These are phyloP conservation scores for Callipepla californica DNA, from an alignment of 2,113 vertebrate genomes.

Conservation along the genomic window DNA sequence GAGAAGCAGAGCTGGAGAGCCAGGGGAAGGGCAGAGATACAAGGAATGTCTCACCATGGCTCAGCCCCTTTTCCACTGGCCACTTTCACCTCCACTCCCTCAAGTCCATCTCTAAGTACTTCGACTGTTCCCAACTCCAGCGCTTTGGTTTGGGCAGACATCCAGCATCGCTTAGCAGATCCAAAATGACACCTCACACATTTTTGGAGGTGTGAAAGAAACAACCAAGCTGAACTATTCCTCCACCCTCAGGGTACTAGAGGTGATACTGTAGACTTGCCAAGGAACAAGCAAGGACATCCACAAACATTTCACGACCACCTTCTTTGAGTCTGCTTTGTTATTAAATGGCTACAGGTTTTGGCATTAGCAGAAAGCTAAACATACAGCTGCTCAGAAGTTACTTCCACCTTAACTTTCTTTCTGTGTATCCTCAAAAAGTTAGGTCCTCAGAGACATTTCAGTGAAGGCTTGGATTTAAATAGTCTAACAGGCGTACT, in stretches of 20 bases:
- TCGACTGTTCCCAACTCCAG: conserved; percentile 35
- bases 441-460: not conserved
- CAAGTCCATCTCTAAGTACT: conserved; percentile 26
- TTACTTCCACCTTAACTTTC: not conserved
- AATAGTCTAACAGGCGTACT: not conserved
- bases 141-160: conserved; percentile 40
- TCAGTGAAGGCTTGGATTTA: not conserved
- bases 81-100: not conserved
- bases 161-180: conserved; percentile 58
- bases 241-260: not conserved
- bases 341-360: conserved; percentile 18
- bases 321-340: conserved; percentile 24
- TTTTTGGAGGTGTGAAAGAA: conserved; percentile 67
- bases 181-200: conserved; percentile 48
- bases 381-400: not conserved
- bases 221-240: conserved; percentile 51
- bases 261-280: conserved; percentile 11
- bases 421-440: not conserved
- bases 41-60: not conserved
- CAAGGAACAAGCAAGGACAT: conserved; percentile 48
- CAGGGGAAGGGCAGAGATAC: not conserved
- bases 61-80: not conserved
- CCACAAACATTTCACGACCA: conserved; percentile 63
- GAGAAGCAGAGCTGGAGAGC: not conserved
- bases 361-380: conserved; percentile 9